A percentile compares a stretch with the other conserved stretches of the same genome.
Conservation (phyloP, 2,797 vertebrate genomes). For the Acanthurus tractus region DNA sequence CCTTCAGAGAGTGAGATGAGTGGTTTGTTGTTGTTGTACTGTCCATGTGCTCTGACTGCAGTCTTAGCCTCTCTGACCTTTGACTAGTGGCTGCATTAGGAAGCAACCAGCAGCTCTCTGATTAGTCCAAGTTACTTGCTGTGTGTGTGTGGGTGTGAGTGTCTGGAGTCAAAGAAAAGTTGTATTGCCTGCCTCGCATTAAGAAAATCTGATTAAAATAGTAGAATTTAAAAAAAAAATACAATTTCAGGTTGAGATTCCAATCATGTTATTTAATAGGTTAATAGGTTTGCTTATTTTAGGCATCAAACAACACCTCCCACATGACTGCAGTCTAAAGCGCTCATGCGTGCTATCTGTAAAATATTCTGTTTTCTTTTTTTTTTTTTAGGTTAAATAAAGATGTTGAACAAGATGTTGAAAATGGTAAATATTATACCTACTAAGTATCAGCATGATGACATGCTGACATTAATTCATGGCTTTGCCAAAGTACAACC, state of each 20-base stretch:
- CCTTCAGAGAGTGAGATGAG: constrained; percentile 36
- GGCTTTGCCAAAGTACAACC: too few relatives aligned
- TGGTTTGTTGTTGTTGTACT: constrained; percentile 37
- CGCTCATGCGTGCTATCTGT: not conserved
- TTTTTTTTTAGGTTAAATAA: not conserved
- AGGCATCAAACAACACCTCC: not conserved
- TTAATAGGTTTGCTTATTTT: not conserved
- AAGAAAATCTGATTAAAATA: not conserved
- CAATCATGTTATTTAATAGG: too few relatives aligned
- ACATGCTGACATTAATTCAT: not conserved
- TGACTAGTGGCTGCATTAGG: constrained; percentile 19
- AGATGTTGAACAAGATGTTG: too few relatives aligned
- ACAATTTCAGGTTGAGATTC: not conserved
- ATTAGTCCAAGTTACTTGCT: not conserved
- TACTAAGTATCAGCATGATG: too few relatives aligned
- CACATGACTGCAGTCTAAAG: too few relatives aligned
- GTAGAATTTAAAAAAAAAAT: not conserved
- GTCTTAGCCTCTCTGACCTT: constrained; percentile 44
- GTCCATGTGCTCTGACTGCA: constrained; percentile 7
- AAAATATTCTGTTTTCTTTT: not conserved
- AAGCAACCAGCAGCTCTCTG: constrained; percentile 22
- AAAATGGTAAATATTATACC: not conserved
- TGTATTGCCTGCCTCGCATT: not conserved
- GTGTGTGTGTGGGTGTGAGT: not conserved
- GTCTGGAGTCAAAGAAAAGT: too few relatives aligned